These are phyloP conservation scores for Microchrysa polita DNA, from an alignment of 2,888 invertebrate genomes.

Conservation along the genomic window DNA sequence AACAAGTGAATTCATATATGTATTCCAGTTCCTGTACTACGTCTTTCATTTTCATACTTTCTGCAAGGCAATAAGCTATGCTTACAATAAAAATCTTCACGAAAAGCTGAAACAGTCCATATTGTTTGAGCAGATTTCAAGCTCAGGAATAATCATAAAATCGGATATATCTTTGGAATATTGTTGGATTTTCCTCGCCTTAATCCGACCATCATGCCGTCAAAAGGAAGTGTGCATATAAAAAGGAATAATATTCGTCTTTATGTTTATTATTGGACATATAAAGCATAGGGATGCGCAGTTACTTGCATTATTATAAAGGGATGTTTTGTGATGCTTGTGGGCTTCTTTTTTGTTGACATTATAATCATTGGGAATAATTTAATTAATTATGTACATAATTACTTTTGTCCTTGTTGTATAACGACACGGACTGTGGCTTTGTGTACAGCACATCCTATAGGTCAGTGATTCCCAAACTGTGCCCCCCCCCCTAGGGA, in stretches of 20 bases:
- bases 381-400: too few species aligned
- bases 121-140: background rate
- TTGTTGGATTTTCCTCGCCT: constrained; percentile 24
- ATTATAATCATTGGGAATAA: too few species aligned
- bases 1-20: background rate
- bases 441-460: too few species aligned
- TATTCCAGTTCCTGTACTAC: too few species aligned
- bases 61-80: constrained; percentile 25
- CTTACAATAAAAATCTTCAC: constrained; percentile 28
- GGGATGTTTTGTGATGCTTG: too few species aligned
- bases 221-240: constrained; percentile 33
- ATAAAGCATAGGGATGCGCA: too few species aligned
- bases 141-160: constrained; percentile 6
- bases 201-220: constrained; percentile 32
- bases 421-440: too few species aligned
- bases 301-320: too few species aligned
- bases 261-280: constrained; percentile 36
- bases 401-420: too few species aligned
- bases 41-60: constrained; percentile 30
- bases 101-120: background rate
- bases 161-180: constrained; percentile 1
- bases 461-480: too few species aligned
- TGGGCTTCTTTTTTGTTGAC: too few species aligned
- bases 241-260: constrained; percentile 41
- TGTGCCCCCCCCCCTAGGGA: too few species aligned